Evolutionary conservation across 2,797 vertebrate species (phyloP).

Genomic region (Mionectes olivaceus): DNA sequence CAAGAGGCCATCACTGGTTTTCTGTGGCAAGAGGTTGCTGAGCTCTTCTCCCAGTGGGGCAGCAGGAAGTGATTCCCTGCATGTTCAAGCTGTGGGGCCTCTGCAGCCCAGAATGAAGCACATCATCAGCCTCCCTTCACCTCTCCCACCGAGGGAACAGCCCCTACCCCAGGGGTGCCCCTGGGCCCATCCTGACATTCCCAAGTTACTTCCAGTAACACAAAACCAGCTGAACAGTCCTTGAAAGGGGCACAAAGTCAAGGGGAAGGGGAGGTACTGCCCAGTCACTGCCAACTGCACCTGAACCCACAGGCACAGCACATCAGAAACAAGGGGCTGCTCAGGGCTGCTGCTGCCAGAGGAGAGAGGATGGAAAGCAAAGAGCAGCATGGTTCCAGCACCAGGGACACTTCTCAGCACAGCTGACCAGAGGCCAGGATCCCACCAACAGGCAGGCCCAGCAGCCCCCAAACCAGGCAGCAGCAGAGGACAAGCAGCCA

Average conservation of each 20-base stretch:
- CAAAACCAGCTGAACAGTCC: background rate
- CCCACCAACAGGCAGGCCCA: background rate
- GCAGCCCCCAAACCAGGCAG: background rate
- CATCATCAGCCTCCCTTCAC: background rate
- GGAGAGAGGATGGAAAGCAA: background rate
- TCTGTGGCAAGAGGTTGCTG: fast-evolving
- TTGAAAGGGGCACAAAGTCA: background rate
- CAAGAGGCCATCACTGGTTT: background rate
- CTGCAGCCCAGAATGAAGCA: background rate
- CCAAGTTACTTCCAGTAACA: background rate
- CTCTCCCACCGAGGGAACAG: background rate
- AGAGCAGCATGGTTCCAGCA: background rate
- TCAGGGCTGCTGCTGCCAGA: background rate
- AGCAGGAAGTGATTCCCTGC: background rate
- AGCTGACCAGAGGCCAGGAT: background rate
- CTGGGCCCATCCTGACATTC: too few relatives aligned
- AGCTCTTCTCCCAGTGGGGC: background rate
- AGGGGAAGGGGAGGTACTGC: background rate
- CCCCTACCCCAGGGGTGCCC: background rate
- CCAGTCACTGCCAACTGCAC: background rate
- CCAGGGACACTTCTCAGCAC: background rate
- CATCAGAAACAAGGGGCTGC: fast-evolving
- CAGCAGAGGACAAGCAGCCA: background rate
- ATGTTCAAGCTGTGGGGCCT: background rate
- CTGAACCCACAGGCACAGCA: background rate